phyloP scores from a whole-genome alignment of 2,113 vertebrate genomes.

The Oxygymnocypris stewartii region DNA sequence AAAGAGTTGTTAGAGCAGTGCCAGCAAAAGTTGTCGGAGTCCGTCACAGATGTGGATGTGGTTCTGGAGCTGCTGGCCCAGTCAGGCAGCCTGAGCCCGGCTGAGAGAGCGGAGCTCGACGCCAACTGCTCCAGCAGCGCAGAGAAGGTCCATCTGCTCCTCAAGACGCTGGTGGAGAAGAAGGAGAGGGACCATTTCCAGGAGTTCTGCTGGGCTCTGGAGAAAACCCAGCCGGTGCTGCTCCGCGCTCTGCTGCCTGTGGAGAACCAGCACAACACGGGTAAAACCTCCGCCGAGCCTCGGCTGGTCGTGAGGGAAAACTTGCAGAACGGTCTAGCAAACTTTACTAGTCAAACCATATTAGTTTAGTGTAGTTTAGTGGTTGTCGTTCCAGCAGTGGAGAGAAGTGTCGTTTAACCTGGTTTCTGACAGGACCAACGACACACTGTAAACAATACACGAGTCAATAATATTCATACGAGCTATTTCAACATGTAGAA shows the following conservation, averaged over 20 bases:
- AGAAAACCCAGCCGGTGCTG: slow-evolving; percentile 90
- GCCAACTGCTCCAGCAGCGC: slow-evolving; percentile 70
- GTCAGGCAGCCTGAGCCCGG: slow-evolving; percentile 75
- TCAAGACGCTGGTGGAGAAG: slow-evolving; percentile 84
- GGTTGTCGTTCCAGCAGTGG: not conserved
- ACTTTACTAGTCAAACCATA: too few relatives aligned
- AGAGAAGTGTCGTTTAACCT: not conserved
- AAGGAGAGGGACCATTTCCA: slow-evolving; percentile 88
- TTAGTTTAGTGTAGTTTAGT: not conserved
- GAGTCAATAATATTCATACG: not conserved
- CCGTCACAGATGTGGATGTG: slow-evolving; percentile 83
- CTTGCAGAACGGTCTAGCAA: too few relatives aligned
- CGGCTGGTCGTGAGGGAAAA: not conserved
- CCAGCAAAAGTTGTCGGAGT: slow-evolving; percentile 86
- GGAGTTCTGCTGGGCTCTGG: slow-evolving; percentile 86
- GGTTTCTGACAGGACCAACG: not conserved
- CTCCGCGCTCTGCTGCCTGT: slow-evolving; percentile 80
- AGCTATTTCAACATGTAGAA: not conserved
- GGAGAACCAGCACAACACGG: slow-evolving; percentile 63
- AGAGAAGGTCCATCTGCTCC: slow-evolving; percentile 84
- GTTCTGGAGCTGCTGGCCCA: slow-evolving; percentile 82
- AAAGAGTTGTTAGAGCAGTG: slow-evolving; percentile 88
- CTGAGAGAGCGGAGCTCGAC: slow-evolving; percentile 78
- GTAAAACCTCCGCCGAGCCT: slow-evolving; percentile 16
- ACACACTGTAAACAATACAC: not conserved